A percentile compares a stretch with the other conserved stretches of the same genome.
Evolutionary conservation across 2,888 invertebrate genomes (phyloP).

Genomic region (Phaonia tiefii): DNA sequence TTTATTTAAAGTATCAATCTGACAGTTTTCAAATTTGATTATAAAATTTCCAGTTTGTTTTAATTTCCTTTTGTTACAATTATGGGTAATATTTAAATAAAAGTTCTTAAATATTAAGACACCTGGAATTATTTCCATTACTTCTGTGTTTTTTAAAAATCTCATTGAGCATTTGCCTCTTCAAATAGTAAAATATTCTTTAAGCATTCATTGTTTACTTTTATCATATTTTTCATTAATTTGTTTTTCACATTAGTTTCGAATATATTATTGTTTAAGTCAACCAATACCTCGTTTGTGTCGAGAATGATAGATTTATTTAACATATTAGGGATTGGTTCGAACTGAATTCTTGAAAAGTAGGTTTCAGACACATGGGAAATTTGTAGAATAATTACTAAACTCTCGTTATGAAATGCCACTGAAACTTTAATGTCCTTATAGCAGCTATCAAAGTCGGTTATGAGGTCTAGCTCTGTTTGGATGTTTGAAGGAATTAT

Average conservation of each 20-base stretch:
- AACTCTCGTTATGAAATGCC: constrained; percentile 28
- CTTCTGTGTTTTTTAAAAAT: constrained; percentile 9
- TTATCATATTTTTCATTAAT: constrained; percentile 15
- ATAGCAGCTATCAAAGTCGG: constrained; percentile 41
- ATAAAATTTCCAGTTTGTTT: constrained; percentile 28
- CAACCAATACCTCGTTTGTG: constrained; percentile 47
- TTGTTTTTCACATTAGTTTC: constrained; percentile 15
- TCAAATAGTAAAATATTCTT: constrained; percentile 31
- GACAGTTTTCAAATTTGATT: constrained; percentile 29
- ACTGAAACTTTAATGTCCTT: constrained; percentile 41
- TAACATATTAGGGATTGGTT: constrained; percentile 49
- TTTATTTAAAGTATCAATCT: background rate
- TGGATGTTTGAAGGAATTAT: constrained; percentile 38
- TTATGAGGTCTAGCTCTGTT: constrained; percentile 45
- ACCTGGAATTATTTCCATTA: constrained; percentile 16
- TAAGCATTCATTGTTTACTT: constrained; percentile 18
- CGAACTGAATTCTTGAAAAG: constrained; percentile 40
- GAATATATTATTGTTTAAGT: constrained; percentile 43
- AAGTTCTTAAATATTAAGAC: constrained; percentile 39
- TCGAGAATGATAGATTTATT: constrained; percentile 55
- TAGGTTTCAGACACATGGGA: constrained; percentile 37
- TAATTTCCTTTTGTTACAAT: constrained; percentile 40
- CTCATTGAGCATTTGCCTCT: constrained; percentile 11
- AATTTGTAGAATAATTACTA: constrained; percentile 44
- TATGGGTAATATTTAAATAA: constrained; percentile 10